Percentiles rank a stretch among this genome's conserved stretches.
Evolutionary conservation across 2,888 invertebrate genomes (phyloP).

Genomic region (Standfussiana lucernea): DNA sequence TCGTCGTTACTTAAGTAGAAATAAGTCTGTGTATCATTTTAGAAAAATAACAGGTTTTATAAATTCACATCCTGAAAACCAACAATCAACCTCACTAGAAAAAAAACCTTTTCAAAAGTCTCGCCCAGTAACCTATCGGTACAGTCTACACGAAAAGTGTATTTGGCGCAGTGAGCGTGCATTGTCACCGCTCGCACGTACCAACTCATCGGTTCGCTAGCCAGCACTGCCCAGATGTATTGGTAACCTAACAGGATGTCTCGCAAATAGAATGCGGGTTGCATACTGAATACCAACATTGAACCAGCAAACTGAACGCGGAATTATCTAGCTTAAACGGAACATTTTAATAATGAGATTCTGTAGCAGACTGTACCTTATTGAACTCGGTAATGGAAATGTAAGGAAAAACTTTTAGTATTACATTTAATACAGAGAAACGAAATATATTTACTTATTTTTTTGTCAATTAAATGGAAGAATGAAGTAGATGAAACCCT

Average conservation of each 20-base stretch:
- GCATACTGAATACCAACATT: conserved; percentile 80
- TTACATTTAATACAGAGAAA: background rate
- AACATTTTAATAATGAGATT: conserved; percentile 48
- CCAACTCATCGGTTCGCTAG: conserved; percentile 79
- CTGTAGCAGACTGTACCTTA: conserved; percentile 28
- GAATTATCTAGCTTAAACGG: conserved; percentile 56
- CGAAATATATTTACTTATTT: background rate
- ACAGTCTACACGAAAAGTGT: conserved; percentile 67
- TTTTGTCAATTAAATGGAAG: background rate
- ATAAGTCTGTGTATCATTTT: background rate
- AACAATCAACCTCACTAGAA: conserved; percentile 22
- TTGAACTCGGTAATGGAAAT: conserved; percentile 21
- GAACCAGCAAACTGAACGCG: conserved; percentile 66
- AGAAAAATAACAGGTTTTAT: background rate
- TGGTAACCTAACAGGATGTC: conserved; percentile 90
- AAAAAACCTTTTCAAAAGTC: conserved; percentile 30
- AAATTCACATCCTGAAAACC: background rate
- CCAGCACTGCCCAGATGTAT: conserved; percentile 86
- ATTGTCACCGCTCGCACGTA: conserved; percentile 82
- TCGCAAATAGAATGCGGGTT: conserved; percentile 86
- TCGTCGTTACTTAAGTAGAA: background rate
- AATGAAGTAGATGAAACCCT: background rate
- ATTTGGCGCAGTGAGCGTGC: conserved; percentile 68
- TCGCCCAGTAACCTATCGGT: conserved; percentile 50
- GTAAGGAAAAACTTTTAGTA: conserved; percentile 4